Evolutionary conservation across 2,797 vertebrate species (phyloP).

Genomic region (Austrolebias charrua): DNA sequence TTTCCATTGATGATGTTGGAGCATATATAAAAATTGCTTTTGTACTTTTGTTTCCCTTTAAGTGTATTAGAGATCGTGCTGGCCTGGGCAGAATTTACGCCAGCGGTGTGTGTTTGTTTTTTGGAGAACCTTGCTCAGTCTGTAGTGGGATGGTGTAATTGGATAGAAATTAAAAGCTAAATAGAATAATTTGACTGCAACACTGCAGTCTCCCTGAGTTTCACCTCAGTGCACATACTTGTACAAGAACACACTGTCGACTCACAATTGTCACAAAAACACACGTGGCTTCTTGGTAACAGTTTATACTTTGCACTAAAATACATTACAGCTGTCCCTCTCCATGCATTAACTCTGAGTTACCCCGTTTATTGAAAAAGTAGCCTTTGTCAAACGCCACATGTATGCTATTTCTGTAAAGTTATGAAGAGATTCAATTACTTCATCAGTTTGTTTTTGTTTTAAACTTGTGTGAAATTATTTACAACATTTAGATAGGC

Average conservation of each 20-base stretch:
- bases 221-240: conserved; percentile 11
- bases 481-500: no score
- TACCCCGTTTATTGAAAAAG: neutral
- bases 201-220: conserved; percentile 70
- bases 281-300: neutral
- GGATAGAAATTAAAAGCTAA: conserved; percentile 65
- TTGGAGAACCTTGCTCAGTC: conserved; percentile 27
- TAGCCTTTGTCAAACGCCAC: neutral
- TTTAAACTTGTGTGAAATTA: no score
- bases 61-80: neutral
- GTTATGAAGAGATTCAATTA: no score
- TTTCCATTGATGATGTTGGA: neutral
- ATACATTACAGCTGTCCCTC: neutral
- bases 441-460: no score
- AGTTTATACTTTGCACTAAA: neutral
- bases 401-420: neutral
- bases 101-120: neutral
- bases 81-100: neutral
- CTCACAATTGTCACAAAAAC: conserved; percentile 1
- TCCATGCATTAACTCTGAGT: neutral
- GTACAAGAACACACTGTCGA: conserved; percentile 25
- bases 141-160: conserved; percentile 60
- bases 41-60: conserved; percentile 6
- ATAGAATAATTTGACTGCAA: conserved; percentile 76
- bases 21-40: conserved; percentile 11